A percentile compares a stretch with the other conserved stretches of the same genome.
These are phyloP conservation scores for Lophotis ruficrista DNA, from an alignment of 2,113 vertebrate genomes.

Conservation along the genomic window DNA sequence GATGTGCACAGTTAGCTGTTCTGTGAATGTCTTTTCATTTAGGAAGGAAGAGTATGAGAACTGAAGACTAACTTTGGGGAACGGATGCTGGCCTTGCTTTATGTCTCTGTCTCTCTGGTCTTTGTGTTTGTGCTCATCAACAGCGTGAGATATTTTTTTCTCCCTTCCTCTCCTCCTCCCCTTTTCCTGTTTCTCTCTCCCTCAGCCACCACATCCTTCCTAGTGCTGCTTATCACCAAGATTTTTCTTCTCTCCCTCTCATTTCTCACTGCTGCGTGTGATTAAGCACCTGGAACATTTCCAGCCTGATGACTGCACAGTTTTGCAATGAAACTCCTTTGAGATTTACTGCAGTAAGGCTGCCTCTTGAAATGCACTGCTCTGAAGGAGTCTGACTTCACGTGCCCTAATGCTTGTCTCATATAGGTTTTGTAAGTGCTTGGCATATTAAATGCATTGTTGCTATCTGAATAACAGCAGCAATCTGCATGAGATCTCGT, in stretches of 20 bases:
- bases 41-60: background rate
- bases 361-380: background rate
- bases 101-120: background rate
- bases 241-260: background rate
- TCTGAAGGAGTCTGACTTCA: background rate
- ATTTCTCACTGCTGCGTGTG: background rate
- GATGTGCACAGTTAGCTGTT: background rate
- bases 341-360: background rate
- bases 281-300: conserved; percentile 15
- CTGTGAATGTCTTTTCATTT: background rate
- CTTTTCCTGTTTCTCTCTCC: conserved; percentile 46
- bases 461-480: background rate
- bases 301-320: conserved; percentile 21
- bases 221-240: background rate
- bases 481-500: background rate
- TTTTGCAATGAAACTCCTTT: background rate
- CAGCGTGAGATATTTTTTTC: background rate
- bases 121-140: background rate
- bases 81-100: background rate
- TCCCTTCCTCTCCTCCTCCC: conserved; percentile 37
- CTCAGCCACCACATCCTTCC: conserved; percentile 29
- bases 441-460: background rate
- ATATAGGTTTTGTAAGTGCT: background rate
- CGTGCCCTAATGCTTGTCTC: background rate
- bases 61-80: background rate